phyloP scores from a whole-genome alignment of 2,888 invertebrate species.

The Saturnia pavonia region DNA sequence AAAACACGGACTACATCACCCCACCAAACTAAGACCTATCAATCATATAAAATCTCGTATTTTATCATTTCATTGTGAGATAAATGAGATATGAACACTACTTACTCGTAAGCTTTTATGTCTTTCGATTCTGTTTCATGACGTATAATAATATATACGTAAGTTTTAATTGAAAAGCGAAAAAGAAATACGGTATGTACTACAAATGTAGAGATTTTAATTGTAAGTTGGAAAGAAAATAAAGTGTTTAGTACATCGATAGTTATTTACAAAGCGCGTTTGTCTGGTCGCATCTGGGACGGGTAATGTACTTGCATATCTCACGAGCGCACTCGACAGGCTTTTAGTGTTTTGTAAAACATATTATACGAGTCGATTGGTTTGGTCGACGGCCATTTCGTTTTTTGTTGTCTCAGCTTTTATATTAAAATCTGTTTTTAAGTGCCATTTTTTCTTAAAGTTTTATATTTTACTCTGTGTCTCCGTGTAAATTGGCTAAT shows the following conservation, averaged over 20 bases:
- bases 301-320: constrained; percentile 37
- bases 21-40: too few relatives aligned
- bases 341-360: constrained; percentile 32
- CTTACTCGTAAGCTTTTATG: too few relatives aligned
- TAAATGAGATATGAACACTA: too few relatives aligned
- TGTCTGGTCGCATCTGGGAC: constrained; percentile 34
- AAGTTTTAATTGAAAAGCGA: too few relatives aligned
- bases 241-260: constrained; percentile 30
- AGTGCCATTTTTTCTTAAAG: neutral
- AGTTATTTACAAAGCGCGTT: constrained; percentile 37
- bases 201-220: neutral
- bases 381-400: neutral
- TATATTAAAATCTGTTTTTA: neutral
- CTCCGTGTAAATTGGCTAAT: neutral
- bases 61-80: too few relatives aligned
- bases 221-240: neutral
- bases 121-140: too few relatives aligned
- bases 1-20: too few relatives aligned
- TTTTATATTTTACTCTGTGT: neutral
- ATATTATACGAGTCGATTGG: neutral
- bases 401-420: neutral
- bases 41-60: too few relatives aligned
- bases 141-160: too few relatives aligned
- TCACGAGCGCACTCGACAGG: constrained; percentile 27
- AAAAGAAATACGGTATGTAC: neutral